Evolutionary conservation across 2,113 vertebrate species (phyloP).

Genomic region (Psettodes erumei): DNA sequence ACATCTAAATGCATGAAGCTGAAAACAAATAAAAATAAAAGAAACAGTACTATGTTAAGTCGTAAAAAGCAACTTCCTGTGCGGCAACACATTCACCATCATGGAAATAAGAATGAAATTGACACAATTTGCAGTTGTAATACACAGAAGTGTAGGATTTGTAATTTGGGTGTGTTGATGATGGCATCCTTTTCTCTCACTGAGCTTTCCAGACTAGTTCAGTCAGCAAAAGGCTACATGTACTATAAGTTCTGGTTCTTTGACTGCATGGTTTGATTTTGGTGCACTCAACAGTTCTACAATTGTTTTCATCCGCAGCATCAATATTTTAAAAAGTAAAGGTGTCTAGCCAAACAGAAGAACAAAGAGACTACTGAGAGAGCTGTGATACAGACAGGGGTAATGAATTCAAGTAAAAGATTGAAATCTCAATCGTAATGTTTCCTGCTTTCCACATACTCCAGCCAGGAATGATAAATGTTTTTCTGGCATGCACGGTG

Average conservation of each 20-base stretch:
- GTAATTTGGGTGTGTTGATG: background rate
- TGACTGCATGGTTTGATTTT: background rate
- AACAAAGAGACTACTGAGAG: conserved; percentile 28
- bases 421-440: conserved; percentile 29
- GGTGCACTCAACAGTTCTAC: background rate
- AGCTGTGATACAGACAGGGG: conserved; percentile 3
- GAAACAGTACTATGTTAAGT: background rate
- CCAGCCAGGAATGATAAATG: conserved; percentile 46
- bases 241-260: background rate
- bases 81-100: background rate
- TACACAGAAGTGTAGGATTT: background rate
- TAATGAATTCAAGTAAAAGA: conserved; percentile 28
- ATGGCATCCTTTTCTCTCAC: background rate
- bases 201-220: background rate
- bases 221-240: conserved; percentile 6
- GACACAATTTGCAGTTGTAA: background rate
- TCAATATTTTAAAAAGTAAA: conserved; percentile 21
- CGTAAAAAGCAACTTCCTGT: conserved; percentile 2
- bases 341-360: conserved; percentile 27
- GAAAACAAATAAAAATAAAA: background rate
- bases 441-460: conserved; percentile 40
- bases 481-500: conserved; percentile 13
- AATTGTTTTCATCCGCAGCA: conserved; percentile 7
- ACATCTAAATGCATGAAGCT: background rate
- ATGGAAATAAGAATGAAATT: background rate